phyloP scores from a whole-genome alignment of 2,113 vertebrate species.

The Vulpes lagopus region DNA sequence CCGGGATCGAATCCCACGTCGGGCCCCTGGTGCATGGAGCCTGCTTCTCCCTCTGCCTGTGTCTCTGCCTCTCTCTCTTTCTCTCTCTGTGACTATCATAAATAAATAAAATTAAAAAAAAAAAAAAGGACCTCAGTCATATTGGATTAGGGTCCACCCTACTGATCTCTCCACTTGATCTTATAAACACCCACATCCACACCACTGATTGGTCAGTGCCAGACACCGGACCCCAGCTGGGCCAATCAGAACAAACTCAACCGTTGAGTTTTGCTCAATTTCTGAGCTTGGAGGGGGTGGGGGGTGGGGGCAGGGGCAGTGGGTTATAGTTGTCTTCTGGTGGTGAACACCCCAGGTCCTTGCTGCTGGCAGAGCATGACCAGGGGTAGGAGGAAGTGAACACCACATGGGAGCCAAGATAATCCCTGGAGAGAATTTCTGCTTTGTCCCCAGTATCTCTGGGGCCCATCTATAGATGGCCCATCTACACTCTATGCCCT shows the following conservation, averaged over 20 bases:
- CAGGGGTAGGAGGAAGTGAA: neutral
- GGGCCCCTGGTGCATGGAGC: too few species aligned
- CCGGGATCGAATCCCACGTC: too few species aligned
- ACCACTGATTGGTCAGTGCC: neutral
- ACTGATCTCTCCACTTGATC: neutral
- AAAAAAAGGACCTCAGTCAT: neutral
- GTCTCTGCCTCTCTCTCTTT: too few species aligned
- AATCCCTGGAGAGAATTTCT: neutral
- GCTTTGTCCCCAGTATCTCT: neutral
- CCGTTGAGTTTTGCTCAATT: neutral
- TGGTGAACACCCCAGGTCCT: fast-evolving
- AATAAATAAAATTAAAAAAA: too few species aligned
- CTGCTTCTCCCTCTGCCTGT: too few species aligned
- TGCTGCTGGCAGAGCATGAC: neutral
- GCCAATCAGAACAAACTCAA: neutral
- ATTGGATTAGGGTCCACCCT: neutral
- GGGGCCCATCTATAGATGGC: neutral
- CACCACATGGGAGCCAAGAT: neutral
- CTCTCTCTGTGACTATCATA: too few species aligned
- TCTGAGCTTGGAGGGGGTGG: too few species aligned
- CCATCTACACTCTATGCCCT: fast-evolving
- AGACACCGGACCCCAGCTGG: neutral
- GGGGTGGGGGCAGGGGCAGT: neutral
- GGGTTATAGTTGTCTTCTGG: neutral
- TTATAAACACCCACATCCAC: neutral